A percentile compares a stretch with the other conserved stretches of the same genome.
Conservation (phyloP, 2,888 invertebrate genomes). For the Apeira syringaria region DNA sequence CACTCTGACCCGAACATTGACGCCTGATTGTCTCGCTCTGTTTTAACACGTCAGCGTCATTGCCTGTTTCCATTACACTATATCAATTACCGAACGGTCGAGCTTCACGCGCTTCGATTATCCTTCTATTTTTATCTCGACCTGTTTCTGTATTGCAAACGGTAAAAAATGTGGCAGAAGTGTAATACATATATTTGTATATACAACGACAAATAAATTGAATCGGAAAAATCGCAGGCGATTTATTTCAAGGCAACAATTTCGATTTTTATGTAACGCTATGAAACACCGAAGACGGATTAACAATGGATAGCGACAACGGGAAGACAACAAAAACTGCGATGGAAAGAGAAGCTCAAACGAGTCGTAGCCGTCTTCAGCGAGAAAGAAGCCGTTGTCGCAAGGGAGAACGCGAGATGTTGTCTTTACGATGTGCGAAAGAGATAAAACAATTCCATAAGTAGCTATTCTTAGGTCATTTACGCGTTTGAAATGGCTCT, state of each 20-base stretch:
- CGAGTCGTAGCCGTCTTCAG: slow-evolving; percentile 74
- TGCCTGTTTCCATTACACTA: slow-evolving; percentile 81
- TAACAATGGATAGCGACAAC: slow-evolving; percentile 65
- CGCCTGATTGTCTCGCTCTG: slow-evolving; percentile 63
- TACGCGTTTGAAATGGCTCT: slow-evolving; percentile 72
- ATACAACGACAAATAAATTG: slow-evolving; percentile 15
- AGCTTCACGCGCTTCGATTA: slow-evolving; percentile 42
- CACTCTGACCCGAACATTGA: slow-evolving; percentile 56
- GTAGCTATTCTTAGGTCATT: slow-evolving; percentile 80
- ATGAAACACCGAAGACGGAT: slow-evolving; percentile 76
- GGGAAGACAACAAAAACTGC: slow-evolving; percentile 63
- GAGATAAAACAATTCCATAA: slow-evolving; percentile 82
- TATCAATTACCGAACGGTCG: slow-evolving; percentile 67
- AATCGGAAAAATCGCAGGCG: slow-evolving; percentile 24
- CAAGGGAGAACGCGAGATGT: slow-evolving; percentile 66
- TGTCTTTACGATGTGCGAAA: slow-evolving; percentile 78
- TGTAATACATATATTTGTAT: slow-evolving; percentile 1
- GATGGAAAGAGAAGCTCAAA: slow-evolving; percentile 74
- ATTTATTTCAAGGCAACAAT: slow-evolving; percentile 28
- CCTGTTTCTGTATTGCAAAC: slow-evolving; percentile 6
- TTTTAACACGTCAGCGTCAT: slow-evolving; percentile 72
- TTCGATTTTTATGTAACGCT: slow-evolving; percentile 64
- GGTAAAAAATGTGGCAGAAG: background rate
- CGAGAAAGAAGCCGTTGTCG: slow-evolving; percentile 59
- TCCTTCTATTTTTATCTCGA: slow-evolving; percentile 28